These are phyloP conservation scores for Ochotona princeps DNA, from an alignment of 2,113 vertebrate genomes.

Conservation along the genomic window DNA sequence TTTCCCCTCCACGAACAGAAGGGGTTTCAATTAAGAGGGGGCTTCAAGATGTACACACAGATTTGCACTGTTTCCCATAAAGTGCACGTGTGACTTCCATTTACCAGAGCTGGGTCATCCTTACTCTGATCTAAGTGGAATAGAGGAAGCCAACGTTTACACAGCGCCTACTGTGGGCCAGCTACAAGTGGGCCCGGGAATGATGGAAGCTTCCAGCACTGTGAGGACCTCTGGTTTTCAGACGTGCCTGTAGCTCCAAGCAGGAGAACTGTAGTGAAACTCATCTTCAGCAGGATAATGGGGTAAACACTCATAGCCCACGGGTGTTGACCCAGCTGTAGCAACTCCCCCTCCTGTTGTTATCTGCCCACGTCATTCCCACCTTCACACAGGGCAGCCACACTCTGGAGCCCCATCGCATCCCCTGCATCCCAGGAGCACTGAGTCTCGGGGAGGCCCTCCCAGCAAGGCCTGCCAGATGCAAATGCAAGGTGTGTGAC, in stretches of 20 bases:
- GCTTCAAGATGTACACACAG: no score
- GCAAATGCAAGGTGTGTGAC: neutral
- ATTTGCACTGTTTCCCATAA: no score
- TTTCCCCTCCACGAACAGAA: constrained; percentile 42
- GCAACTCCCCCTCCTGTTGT: neutral
- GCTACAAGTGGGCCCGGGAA: neutral
- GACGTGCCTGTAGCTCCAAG: constrained; percentile 13
- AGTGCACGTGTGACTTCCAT: constrained; percentile 36
- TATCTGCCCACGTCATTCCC: neutral
- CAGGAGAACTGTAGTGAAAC: constrained; percentile 10
- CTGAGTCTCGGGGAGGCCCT: neutral
- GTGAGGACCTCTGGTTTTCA: neutral
- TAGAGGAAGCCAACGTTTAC: constrained; percentile 30
- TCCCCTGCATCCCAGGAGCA: neutral
- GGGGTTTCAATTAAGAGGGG: neutral
- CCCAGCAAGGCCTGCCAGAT: neutral
- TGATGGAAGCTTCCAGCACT: neutral
- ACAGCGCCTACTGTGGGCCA: constrained; percentile 4
- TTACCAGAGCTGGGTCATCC: constrained; percentile 40
- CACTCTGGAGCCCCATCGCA: neutral
- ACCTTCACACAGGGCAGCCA: neutral
- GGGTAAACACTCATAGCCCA: neutral
- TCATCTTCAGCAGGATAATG: neutral
- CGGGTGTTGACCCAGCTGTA: neutral
- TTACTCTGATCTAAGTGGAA: constrained; percentile 20